Conservation (phyloP, 2,113 vertebrate species). For the Sinocyclocheilus anshuiensis region DNA sequence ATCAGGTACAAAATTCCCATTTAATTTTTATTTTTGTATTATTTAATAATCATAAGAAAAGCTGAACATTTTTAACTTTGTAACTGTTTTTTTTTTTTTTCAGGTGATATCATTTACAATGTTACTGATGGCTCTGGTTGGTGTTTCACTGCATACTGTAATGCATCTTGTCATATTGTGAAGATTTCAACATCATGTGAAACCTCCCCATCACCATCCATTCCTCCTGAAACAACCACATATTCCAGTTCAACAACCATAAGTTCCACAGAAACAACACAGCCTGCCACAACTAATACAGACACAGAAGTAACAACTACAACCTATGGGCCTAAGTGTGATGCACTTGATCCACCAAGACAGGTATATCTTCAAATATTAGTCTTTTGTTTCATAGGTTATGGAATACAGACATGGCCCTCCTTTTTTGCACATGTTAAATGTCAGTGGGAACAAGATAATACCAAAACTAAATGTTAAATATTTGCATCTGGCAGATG, state of each 20-base stretch:
- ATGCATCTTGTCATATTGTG: constrained; percentile 65
- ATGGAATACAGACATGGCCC: background rate
- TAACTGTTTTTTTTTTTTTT: background rate
- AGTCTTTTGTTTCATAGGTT: background rate
- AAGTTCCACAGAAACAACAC: background rate
- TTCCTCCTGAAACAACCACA: constrained; percentile 25
- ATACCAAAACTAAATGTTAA: background rate
- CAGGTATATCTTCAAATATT: constrained; percentile 60
- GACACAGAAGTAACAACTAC: constrained; percentile 1
- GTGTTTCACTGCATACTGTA: constrained; percentile 72
- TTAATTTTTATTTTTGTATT: too few relatives aligned
- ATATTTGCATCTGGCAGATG: background rate
- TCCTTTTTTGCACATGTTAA: background rate
- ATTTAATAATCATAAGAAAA: background rate
- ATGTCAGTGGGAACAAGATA: background rate
- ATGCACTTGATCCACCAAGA: constrained; percentile 59
- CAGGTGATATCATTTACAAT: constrained; percentile 77
- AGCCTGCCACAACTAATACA: constrained; percentile 24
- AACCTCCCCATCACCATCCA: constrained; percentile 39
- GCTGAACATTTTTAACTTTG: background rate
- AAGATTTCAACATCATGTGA: constrained; percentile 40
- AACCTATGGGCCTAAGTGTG: constrained; percentile 57
- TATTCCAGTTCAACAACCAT: constrained; percentile 2
- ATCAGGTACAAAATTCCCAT: constrained; percentile 41
- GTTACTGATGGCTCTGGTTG: constrained; percentile 71